Percentiles rank a stretch among this genome's conserved stretches.
phyloP scores from a whole-genome alignment of 2,113 vertebrate genomes.

The Petaurus breviceps region DNA sequence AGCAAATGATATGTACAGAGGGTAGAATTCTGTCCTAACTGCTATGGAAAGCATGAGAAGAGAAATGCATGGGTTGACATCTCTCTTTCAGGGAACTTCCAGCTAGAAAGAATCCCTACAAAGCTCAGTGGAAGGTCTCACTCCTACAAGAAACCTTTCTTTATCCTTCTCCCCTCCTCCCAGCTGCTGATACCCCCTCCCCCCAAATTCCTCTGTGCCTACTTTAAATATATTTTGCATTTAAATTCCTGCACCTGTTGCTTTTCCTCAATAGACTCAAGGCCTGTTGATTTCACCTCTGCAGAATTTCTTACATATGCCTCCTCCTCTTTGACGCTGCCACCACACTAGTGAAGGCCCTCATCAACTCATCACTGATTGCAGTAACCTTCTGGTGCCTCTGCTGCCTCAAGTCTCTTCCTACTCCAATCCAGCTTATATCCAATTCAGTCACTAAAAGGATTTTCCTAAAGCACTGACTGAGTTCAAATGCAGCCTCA shows the following conservation, averaged over 20 bases:
- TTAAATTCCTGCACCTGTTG: not conserved
- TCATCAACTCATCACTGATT: not conserved
- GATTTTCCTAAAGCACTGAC: not conserved
- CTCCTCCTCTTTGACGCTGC: not conserved
- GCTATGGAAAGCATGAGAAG: not conserved
- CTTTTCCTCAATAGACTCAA: not conserved
- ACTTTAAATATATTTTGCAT: not conserved
- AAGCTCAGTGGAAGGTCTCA: not conserved
- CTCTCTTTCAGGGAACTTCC: not conserved
- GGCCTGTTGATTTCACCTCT: not conserved
- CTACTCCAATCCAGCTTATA: not conserved
- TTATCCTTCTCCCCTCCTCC: too few species aligned
- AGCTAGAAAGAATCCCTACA: not conserved
- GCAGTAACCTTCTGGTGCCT: not conserved
- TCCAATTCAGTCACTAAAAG: not conserved
- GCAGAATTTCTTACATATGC: not conserved
- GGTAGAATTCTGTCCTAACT: too few species aligned
- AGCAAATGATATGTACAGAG: not conserved
- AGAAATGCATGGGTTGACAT: not conserved
- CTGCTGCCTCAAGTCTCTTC: not conserved
- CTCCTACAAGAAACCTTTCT: not conserved
- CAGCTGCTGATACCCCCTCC: too few species aligned
- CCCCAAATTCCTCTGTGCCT: not conserved
- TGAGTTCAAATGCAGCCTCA: too few species aligned
- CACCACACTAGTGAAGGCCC: not conserved